A percentile compares a stretch with the other conserved stretches of the same genome.
phyloP scores from a whole-genome alignment of 2,888 invertebrate genomes.

The Stictocephala bisonia region DNA sequence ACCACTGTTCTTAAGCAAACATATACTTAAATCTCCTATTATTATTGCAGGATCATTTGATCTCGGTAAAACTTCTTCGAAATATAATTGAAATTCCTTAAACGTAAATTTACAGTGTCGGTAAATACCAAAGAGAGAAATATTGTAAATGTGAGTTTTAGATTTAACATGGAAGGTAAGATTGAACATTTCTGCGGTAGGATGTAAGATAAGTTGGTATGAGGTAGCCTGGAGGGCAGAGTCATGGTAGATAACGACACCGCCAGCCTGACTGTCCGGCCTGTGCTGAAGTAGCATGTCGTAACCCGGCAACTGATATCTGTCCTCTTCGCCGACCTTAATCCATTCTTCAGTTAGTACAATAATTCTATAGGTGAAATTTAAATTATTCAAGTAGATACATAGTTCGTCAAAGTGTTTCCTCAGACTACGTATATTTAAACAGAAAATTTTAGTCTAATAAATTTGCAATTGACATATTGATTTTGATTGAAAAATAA shows the following conservation, averaged over 20 bases:
- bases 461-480: no score
- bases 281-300: not conserved
- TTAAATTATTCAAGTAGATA: not conserved
- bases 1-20: no score
- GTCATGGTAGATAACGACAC: not conserved
- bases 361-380: not conserved
- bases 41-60: no score
- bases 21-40: no score
- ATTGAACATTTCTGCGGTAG: not conserved
- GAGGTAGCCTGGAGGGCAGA: not conserved
- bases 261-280: conserved; percentile 3
- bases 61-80: no score
- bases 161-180: not conserved
- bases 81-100: no score
- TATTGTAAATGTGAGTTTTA: not conserved
- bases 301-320: not conserved
- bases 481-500: no score
- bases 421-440: conserved; percentile 1
- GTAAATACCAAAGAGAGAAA: not conserved
- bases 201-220: not conserved
- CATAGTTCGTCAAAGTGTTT: not conserved
- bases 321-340: not conserved
- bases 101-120: not conserved
- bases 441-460: not conserved
- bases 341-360: not conserved